Evolutionary conservation across 1,140 invertebrate species (phyloP).

Genomic region (Halesus radiatus): DNA sequence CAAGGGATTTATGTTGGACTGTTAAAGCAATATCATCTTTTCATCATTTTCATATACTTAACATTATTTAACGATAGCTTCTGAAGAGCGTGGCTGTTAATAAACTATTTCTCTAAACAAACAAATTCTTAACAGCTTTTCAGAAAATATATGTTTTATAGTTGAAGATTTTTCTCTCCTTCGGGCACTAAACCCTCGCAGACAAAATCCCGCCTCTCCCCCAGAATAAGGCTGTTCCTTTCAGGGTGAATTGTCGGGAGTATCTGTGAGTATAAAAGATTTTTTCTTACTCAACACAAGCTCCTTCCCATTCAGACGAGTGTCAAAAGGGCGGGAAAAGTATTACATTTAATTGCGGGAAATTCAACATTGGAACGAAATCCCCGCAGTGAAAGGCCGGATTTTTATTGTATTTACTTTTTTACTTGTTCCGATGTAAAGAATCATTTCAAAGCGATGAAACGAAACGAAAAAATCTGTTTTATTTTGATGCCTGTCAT

Average conservation of each 20-base stretch:
- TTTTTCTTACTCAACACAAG: slow-evolving; percentile 36
- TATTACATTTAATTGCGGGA: slow-evolving; percentile 40
- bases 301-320: background rate
- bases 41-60: too few relatives aligned
- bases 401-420: slow-evolving; percentile 43
- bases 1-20: too few relatives aligned
- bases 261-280: slow-evolving; percentile 25
- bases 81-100: too few relatives aligned
- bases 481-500: slow-evolving; percentile 1
- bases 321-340: slow-evolving; percentile 21
- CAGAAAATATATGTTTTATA: background rate
- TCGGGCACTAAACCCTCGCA: background rate
- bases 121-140: too few relatives aligned
- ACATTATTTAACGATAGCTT: too few relatives aligned
- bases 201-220: background rate
- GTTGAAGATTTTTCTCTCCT: background rate
- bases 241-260: slow-evolving; percentile 7
- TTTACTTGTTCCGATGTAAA: slow-evolving; percentile 39
- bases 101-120: too few relatives aligned
- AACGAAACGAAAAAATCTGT: slow-evolving; percentile 15
- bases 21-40: too few relatives aligned
- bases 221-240: background rate
- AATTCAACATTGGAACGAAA: slow-evolving; percentile 34
- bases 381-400: slow-evolving; percentile 12
- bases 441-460: slow-evolving; percentile 21